A percentile compares a stretch with the other conserved stretches of the same genome.
Evolutionary conservation across 2,797 vertebrate genomes (phyloP).

Genomic region (Danio choprae): DNA sequence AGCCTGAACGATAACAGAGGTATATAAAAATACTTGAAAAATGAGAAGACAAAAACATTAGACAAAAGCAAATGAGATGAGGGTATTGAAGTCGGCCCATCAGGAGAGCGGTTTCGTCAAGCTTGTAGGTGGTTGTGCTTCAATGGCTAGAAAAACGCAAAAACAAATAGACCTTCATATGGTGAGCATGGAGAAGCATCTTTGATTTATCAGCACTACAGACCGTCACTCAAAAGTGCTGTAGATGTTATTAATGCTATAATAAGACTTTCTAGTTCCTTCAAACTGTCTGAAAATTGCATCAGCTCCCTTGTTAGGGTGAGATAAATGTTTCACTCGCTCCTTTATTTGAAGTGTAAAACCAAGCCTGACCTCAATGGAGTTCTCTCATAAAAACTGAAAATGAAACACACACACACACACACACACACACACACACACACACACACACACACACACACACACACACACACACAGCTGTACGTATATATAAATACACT

Average conservation of each 20-base stretch:
- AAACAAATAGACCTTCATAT: conserved; percentile 45
- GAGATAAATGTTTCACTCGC: conserved; percentile 37
- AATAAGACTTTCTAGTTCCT: conserved; percentile 41
- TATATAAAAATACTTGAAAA: conserved; percentile 32
- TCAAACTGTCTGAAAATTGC: conserved; percentile 46
- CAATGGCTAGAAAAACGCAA: conserved; percentile 1
- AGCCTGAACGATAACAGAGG: conserved; percentile 12
- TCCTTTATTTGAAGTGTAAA: conserved; percentile 37
- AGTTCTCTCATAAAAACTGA: conserved; percentile 43
- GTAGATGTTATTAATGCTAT: conserved; percentile 45
- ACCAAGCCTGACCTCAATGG: conserved; percentile 20
- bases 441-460: background rate
- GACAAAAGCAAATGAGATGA: conserved; percentile 53
- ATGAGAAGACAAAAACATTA: conserved; percentile 44
- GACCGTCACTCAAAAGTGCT: conserved; percentile 34
- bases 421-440: background rate
- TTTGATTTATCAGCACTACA: conserved; percentile 38
- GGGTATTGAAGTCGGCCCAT: conserved; percentile 51
- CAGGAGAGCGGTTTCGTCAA: conserved; percentile 36
- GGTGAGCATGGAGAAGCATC: conserved; percentile 34
- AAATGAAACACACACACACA: conserved; percentile 20
- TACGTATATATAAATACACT: background rate
- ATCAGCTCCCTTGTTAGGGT: conserved; percentile 46
- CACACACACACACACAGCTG: background rate
- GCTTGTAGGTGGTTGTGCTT: conserved; percentile 19